Percentiles rank a stretch among this genome's conserved stretches.
Conservation (phyloP, 2,113 vertebrate genomes). For the Limnothrissa miodon region DNA sequence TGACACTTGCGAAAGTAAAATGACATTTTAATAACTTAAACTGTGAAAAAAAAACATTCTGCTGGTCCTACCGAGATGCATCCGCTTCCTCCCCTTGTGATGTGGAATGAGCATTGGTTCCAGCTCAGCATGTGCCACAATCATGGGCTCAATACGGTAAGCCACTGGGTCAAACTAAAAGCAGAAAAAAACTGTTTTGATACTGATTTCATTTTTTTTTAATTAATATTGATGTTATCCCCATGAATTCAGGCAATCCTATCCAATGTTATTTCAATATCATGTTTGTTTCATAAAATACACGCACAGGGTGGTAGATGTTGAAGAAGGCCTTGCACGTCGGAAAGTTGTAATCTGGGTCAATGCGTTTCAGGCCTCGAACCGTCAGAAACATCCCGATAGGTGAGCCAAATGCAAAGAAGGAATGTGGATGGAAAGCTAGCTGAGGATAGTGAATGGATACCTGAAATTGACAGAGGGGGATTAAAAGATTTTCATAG, state of each 20-base stretch:
- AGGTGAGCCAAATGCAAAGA: constrained; percentile 96
- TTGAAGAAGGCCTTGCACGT: constrained; percentile 98
- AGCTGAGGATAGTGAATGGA: constrained; percentile 89
- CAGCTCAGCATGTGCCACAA: constrained; percentile 80
- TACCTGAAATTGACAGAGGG: constrained; percentile 71
- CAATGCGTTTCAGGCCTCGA: constrained; percentile 88
- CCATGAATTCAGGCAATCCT: too few species aligned
- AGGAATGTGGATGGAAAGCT: constrained; percentile 86
- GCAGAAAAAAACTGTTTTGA: not conserved
- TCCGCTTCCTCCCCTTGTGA: constrained; percentile 96
- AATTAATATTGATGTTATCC: too few species aligned
- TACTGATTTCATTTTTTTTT: too few species aligned
- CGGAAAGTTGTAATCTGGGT: constrained; percentile 90
- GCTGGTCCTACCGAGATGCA: constrained; percentile 85
- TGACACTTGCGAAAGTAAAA: too few species aligned
- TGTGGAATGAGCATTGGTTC: constrained; percentile 97
- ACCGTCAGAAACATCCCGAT: constrained; percentile 98
- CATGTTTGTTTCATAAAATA: not conserved
- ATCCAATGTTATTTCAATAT: too few species aligned
- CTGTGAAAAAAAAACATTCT: not conserved
- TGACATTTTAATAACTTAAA: too few species aligned
- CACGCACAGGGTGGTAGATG: constrained; percentile 93
- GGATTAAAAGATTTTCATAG: not conserved
- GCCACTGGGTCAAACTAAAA: constrained; percentile 93
- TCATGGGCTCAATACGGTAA: constrained; percentile 95